These are phyloP conservation scores for Drosophila borborema DNA, from an alignment of 2,888 invertebrate species.

Conservation along the genomic window DNA sequence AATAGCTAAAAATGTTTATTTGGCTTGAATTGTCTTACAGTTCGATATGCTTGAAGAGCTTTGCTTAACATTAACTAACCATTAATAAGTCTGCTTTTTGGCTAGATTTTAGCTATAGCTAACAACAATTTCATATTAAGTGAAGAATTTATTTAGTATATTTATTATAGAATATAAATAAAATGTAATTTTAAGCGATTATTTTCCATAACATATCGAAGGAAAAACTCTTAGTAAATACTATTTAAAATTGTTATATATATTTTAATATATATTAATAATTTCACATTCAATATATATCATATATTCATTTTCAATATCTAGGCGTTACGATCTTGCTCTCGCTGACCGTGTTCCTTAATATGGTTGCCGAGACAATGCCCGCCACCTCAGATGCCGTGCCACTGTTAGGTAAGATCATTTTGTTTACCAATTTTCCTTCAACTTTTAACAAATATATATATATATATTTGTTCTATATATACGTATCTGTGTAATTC, in stretches of 20 bases:
- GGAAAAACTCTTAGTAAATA: no score
- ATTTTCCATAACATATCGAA: no score
- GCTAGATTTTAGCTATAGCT: no score
- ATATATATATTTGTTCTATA: conserved; percentile 33
- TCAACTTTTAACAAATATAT: conserved; percentile 38
- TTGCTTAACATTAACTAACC: not conserved
- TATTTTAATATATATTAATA: no score
- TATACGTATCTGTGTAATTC: conserved; percentile 29
- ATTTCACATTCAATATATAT: not conserved
- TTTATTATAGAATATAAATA: no score
- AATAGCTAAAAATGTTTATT: not conserved
- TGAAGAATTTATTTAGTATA: no score
- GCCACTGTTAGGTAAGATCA: conserved; percentile 90
- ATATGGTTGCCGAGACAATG: conserved; percentile 99
- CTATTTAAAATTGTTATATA: no score
- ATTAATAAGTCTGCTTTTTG: no score
- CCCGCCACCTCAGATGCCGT: conserved; percentile 98
- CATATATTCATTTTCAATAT: conserved; percentile 32
- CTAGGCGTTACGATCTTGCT: conserved; percentile 98
- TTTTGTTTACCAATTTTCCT: conserved; percentile 65
- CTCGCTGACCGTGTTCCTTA: conserved; percentile 98
- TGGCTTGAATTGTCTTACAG: no score
- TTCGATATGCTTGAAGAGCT: no score
- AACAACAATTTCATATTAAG: no score
- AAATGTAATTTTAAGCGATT: no score